These are phyloP conservation scores for Protobothrops mucrosquamatus DNA, from an alignment of 2,113 vertebrate genomes.

Conservation along the genomic window DNA sequence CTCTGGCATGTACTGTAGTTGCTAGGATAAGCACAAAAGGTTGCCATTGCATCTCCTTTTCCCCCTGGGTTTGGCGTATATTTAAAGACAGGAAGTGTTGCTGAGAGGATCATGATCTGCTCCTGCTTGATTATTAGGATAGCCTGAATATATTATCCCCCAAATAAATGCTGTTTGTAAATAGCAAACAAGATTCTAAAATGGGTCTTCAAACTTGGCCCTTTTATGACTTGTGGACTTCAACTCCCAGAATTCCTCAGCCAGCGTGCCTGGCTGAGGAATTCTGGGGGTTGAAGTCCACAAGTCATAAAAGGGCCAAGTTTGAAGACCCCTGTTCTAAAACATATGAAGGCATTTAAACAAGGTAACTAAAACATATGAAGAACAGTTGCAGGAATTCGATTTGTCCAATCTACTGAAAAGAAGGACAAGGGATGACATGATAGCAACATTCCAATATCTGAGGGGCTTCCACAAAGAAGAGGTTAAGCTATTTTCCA, in stretches of 20 bases:
- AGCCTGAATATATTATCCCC: background rate
- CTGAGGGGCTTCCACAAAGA: background rate
- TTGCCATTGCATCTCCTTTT: background rate
- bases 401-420: background rate
- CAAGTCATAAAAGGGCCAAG: too few species aligned
- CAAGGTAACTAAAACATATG: background rate
- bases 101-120: background rate
- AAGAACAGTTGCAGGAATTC: background rate
- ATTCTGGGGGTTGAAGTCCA: too few species aligned
- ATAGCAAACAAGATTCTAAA: background rate
- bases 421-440: background rate
- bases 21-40: background rate
- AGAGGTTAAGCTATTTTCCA: background rate
- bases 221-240: too few species aligned
- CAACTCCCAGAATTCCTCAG: too few species aligned
- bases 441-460: background rate
- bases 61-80: background rate
- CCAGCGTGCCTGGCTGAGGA: too few species aligned
- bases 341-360: background rate
- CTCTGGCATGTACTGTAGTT: background rate
- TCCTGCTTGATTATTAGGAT: background rate
- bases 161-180: background rate
- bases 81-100: background rate
- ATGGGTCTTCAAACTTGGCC: too few species aligned
- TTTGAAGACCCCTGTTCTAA: too few species aligned